phyloP scores from a whole-genome alignment of 2,797 vertebrate species.

The Sylvilagus floridanus region DNA sequence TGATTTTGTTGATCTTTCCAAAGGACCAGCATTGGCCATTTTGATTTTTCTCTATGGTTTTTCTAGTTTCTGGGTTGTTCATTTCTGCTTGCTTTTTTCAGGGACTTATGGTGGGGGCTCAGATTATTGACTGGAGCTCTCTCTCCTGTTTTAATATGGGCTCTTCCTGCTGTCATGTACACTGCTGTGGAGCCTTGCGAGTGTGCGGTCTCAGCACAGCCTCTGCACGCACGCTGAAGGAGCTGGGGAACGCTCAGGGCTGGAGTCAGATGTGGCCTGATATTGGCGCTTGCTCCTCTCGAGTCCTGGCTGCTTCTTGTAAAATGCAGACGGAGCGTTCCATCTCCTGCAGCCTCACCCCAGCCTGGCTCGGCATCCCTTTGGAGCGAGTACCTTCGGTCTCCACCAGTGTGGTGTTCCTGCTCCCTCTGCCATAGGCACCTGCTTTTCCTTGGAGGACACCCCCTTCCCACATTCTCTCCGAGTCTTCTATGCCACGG shows the following conservation, averaged over 20 bases:
- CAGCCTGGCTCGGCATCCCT: not conserved
- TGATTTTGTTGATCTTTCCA: slow-evolving; percentile 20
- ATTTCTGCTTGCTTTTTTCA: slow-evolving; percentile 8
- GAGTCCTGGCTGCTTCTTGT: not conserved
- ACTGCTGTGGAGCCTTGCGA: not conserved
- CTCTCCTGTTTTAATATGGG: not conserved
- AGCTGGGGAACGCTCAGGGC: not conserved
- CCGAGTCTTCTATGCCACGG: not conserved
- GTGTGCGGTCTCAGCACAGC: not conserved
- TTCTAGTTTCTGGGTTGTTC: slow-evolving; percentile 1
- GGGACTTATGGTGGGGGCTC: not conserved
- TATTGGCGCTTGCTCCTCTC: not conserved
- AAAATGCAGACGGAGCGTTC: not conserved
- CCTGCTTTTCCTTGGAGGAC: not conserved
- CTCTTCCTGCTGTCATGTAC: not conserved
- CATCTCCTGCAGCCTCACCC: not conserved
- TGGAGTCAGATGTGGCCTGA: not conserved
- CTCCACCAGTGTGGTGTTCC: not conserved
- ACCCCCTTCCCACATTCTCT: not conserved
- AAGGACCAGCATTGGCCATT: not conserved
- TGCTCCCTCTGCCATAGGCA: not conserved
- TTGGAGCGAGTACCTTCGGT: not conserved
- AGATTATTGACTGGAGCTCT: not conserved
- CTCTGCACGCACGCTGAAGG: not conserved
- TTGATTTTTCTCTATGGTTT: slow-evolving; percentile 9